Percentiles rank a stretch among this genome's conserved stretches.
Evolutionary conservation across 2,797 vertebrate genomes (phyloP).

Genomic region (Ctenopoma kingsleyae): DNA sequence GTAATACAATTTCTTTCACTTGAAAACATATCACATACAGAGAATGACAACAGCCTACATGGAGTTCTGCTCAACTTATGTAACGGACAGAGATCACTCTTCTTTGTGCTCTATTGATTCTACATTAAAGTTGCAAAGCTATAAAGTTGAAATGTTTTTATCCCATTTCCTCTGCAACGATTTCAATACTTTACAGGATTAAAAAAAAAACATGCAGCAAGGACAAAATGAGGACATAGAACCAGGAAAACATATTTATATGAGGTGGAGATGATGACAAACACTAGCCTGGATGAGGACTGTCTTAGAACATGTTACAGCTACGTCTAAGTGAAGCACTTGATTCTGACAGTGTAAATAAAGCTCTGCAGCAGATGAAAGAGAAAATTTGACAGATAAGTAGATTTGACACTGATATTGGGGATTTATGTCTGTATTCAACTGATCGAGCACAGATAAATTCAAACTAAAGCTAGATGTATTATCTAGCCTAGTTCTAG

Average conservation of each 20-base stretch:
- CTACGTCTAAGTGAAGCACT: not conserved
- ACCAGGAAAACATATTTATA: not conserved
- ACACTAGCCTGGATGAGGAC: not conserved
- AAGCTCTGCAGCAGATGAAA: not conserved
- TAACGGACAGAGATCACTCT: slow-evolving; percentile 4
- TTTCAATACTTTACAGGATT: not conserved
- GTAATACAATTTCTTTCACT: slow-evolving; percentile 1
- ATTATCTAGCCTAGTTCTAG: not conserved
- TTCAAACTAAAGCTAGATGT: too few species aligned
- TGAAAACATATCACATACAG: slow-evolving; percentile 4
- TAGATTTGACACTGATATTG: not conserved
- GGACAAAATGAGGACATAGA: slow-evolving; percentile 6
- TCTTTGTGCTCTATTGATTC: slow-evolving; percentile 29
- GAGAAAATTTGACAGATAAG: not conserved
- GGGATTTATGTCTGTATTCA: not conserved
- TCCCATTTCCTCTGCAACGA: not conserved
- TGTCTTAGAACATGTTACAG: not conserved
- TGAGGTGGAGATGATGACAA: not conserved
- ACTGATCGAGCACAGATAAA: too few species aligned
- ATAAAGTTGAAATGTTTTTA: slow-evolving; percentile 26
- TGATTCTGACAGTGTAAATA: not conserved
- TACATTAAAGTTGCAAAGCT: slow-evolving; percentile 15
- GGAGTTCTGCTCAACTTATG: not conserved
- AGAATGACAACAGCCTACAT: not conserved
- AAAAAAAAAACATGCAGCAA: not conserved